Evolutionary conservation across 2,797 vertebrate genomes (phyloP).

Genomic region (Balearica regulorum): DNA sequence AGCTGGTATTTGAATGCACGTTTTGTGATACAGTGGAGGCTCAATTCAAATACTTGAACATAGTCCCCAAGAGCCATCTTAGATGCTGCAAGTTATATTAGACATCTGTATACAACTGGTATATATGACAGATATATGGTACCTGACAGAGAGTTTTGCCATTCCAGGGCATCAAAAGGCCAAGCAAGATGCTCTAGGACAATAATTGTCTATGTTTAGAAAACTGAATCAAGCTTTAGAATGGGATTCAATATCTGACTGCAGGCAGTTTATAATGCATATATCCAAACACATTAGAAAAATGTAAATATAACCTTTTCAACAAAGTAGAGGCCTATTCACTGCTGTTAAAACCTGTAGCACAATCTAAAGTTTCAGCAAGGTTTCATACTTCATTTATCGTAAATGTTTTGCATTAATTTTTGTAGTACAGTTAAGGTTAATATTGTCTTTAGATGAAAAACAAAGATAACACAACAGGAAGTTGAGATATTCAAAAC

Average conservation of each 20-base stretch:
- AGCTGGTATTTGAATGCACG: neutral
- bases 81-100: neutral
- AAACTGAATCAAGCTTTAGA: neutral
- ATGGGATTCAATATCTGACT: neutral
- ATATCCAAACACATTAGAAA: neutral
- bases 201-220: neutral
- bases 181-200: neutral
- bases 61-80: neutral
- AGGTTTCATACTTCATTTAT: neutral
- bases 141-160: neutral
- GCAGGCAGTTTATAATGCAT: neutral
- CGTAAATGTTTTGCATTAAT: neutral
- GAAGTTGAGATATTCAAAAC: neutral
- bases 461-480: neutral
- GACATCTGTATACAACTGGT: neutral
- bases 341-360: neutral
- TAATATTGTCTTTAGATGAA: neutral
- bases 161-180: neutral
- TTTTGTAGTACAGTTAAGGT: neutral
- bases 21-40: neutral
- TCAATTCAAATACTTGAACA: neutral
- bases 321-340: neutral
- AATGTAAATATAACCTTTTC: neutral
- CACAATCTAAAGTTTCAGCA: neutral
- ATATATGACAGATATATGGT: neutral